phyloP scores from a whole-genome alignment of 2,797 vertebrate genomes.

The Malurus leucopterus region DNA sequence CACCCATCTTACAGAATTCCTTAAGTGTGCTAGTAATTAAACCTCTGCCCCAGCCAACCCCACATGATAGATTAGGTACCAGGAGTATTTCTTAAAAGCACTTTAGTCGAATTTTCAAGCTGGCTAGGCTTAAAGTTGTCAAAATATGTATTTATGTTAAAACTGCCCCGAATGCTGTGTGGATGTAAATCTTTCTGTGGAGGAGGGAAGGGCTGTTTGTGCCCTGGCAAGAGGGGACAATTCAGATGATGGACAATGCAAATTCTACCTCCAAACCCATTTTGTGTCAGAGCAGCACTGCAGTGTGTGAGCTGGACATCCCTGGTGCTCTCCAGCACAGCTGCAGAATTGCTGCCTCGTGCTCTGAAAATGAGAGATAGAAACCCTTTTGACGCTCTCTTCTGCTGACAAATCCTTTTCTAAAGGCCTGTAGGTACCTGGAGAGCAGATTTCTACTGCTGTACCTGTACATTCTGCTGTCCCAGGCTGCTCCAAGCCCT shows the following conservation, averaged over 20 bases:
- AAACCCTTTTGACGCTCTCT: background rate
- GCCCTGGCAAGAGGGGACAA: background rate
- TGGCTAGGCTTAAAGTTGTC: constrained; percentile 17
- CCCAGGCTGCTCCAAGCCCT: background rate
- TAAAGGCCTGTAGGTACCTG: background rate
- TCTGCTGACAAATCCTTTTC: background rate
- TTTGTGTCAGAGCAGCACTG: background rate
- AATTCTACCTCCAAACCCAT: background rate
- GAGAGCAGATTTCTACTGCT: background rate
- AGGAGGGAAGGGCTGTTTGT: background rate
- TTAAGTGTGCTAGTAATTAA: background rate
- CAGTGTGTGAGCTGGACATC: background rate
- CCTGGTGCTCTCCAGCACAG: background rate
- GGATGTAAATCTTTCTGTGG: background rate
- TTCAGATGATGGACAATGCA: background rate
- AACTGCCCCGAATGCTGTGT: background rate
- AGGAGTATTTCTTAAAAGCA: constrained; percentile 5
- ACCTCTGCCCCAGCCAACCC: constrained; percentile 11
- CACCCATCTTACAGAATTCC: background rate
- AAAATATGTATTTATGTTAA: background rate
- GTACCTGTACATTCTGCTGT: background rate
- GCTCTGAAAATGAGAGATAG: background rate
- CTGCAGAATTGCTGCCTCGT: background rate
- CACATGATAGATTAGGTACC: background rate
- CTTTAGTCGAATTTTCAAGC: background rate